Conservation (phyloP, 2,888 invertebrate species). For the Mesodorylaimus sp. region DNA sequence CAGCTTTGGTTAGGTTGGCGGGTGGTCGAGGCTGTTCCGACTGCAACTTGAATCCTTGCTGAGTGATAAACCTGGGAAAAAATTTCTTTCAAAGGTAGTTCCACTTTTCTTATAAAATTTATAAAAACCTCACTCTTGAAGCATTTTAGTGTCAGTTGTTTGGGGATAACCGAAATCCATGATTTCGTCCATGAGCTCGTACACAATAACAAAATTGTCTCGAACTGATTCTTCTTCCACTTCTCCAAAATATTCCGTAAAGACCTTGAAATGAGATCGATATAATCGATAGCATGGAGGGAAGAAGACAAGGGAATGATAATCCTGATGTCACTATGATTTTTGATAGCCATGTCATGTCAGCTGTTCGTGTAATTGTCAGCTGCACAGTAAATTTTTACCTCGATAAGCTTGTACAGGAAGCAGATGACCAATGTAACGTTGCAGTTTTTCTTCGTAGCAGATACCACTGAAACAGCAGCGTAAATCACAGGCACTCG, state of each 20-base stretch:
- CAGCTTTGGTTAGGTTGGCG: slow-evolving; percentile 94
- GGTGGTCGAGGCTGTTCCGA: slow-evolving; percentile 80
- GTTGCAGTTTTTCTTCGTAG: slow-evolving; percentile 88
- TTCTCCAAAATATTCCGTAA: slow-evolving; percentile 93
- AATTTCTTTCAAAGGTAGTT: slow-evolving; percentile 1
- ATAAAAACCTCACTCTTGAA: slow-evolving; percentile 52
- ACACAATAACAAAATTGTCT: slow-evolving; percentile 98
- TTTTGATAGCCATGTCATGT: no score
- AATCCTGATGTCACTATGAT: no score
- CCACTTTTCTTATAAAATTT: background rate
- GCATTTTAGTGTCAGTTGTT: slow-evolving; percentile 86
- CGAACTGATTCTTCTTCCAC: slow-evolving; percentile 93
- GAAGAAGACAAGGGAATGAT: no score
- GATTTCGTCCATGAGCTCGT: slow-evolving; percentile 83
- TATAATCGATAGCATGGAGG: no score
- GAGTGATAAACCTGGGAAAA: slow-evolving; percentile 59
- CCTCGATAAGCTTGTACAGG: slow-evolving; percentile 85
- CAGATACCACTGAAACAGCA: slow-evolving; percentile 53
- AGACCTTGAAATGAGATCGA: slow-evolving; percentile 27
- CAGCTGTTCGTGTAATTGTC: no score
- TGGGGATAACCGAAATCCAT: slow-evolving; percentile 90
- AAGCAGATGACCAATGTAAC: slow-evolving; percentile 87
- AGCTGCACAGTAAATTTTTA: no score
- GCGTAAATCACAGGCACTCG: background rate
- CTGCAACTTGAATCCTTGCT: slow-evolving; percentile 91